Evolutionary conservation across 2,113 vertebrate species (phyloP), one percentile per base, ranked within the genome.

Genomic region (Oxyruncus cristatus): DNA sequence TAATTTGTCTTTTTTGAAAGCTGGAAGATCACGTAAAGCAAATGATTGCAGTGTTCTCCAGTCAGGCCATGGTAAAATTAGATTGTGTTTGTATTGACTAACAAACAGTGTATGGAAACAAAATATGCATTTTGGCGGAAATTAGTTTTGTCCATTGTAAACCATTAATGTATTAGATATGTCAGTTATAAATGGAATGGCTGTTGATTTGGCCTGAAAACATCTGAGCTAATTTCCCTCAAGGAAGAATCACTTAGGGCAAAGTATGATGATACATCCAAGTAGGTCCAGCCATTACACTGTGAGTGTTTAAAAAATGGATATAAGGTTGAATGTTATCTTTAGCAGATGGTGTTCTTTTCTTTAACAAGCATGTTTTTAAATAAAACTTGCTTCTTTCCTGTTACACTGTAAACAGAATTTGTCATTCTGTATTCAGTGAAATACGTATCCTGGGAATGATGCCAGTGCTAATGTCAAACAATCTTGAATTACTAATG

Each of bases 361-460:
- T 93, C 94, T 97, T 96, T 85, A 96, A 95, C 85, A 85, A 92
- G 55, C 80, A 35, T 95, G 88, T 96, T 97, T 97, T 95, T 92
- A 97, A 97, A 96, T 97, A 96, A 90, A 63, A 91, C 79, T 85
- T 93, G 80, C 94, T 95, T 94, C 93, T 97, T 97, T 96, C 92
- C 94, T 97, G 89, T 95, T 82, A 88, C 77, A 56, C 61, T 97
- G 63, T 96, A 95, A 97, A 97, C 88, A 96, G 83, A 95, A 94
- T 97, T 96, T 97, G 75, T 96, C 91, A 92, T 96, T 94, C 49
- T 83, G 79, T 82, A 24, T 90, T 91, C 78, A 72, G 67, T 89
- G 68, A 96, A 96, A 95, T 96, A 81, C 24, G 2, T 96, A 65
- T 88, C 85, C 96, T 75, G 97, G 96, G 96, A 97, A 87, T 42